Percentiles rank a stretch among this genome's conserved stretches.
Conservation (phyloP, 2,797 vertebrate genomes). For the Rhincodon typus region DNA sequence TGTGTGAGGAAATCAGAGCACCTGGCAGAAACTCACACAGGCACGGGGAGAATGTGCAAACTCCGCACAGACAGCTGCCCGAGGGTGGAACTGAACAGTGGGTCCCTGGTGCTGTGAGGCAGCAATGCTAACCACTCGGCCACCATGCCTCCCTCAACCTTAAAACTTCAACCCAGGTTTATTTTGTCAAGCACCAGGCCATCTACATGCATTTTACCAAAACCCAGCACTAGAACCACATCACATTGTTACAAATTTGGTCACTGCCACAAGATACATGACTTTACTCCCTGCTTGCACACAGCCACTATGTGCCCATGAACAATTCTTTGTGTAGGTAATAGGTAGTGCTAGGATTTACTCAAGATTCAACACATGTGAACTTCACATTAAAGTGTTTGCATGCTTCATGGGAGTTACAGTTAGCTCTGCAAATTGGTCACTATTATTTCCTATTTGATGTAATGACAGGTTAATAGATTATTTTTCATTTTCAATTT, state of each 20-base stretch:
- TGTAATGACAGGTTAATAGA: background rate
- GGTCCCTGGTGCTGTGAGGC: no score
- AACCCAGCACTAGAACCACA: background rate
- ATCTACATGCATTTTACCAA: background rate
- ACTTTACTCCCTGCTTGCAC: background rate
- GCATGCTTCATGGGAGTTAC: background rate
- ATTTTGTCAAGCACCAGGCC: background rate
- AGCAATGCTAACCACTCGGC: no score
- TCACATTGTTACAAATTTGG: background rate
- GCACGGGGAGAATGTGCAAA: no score
- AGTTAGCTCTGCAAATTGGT: background rate
- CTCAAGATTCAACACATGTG: background rate
- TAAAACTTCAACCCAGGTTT: background rate
- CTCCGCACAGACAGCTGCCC: no score
- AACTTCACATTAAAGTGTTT: background rate
- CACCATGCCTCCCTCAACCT: no score
- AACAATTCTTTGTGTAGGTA: background rate
- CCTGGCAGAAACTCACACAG: no score
- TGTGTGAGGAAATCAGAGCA: no score
- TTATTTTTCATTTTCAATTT: background rate
- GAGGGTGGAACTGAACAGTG: no score
- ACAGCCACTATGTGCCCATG: background rate
- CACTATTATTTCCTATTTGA: background rate
- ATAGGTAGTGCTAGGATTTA: background rate
- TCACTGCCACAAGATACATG: background rate